Evolutionary conservation across 1,140 invertebrate species (phyloP).

Genomic region (Penaeus japonicus): DNA sequence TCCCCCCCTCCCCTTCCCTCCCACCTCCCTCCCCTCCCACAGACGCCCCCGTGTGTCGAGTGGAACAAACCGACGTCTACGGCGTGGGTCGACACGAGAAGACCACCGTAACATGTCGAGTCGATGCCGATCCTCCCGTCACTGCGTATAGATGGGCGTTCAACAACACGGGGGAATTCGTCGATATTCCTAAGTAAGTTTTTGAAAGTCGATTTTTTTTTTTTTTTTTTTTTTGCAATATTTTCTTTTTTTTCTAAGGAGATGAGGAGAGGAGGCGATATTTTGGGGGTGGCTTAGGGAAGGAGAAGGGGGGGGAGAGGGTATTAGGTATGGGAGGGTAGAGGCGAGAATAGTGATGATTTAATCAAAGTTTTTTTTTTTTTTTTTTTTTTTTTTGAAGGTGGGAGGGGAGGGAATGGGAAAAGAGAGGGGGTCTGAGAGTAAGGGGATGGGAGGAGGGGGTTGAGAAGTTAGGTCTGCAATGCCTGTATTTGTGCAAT

Average conservation of each 20-base stretch:
- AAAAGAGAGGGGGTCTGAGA: too few species aligned
- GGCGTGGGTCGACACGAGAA: slow-evolving; percentile 55
- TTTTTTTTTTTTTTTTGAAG: too few species aligned
- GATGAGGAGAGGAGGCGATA: too few species aligned
- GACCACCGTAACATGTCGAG: slow-evolving; percentile 58
- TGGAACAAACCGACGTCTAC: slow-evolving; percentile 55
- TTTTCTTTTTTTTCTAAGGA: not conserved
- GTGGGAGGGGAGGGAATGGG: too few species aligned
- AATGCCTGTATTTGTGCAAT: too few species aligned
- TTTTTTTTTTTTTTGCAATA: not conserved
- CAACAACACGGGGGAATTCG: slow-evolving; percentile 58
- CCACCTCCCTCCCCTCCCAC: not conserved
- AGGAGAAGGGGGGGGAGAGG: too few species aligned
- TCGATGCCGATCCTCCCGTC: slow-evolving; percentile 59
- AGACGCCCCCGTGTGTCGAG: slow-evolving; percentile 57
- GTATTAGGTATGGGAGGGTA: too few species aligned
- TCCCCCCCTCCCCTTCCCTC: not conserved
- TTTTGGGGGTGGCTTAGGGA: too few species aligned
- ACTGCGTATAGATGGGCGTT: slow-evolving; percentile 59
- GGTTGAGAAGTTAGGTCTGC: too few species aligned
- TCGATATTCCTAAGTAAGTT: slow-evolving; percentile 52
- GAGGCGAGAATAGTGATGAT: too few species aligned
- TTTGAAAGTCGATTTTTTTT: not conserved
- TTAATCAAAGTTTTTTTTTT: too few species aligned
- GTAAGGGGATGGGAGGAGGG: too few species aligned